Base-by-base conservation (phyloP, 2,888 invertebrate species). In the Hirudinaria manillensis region DNA sequence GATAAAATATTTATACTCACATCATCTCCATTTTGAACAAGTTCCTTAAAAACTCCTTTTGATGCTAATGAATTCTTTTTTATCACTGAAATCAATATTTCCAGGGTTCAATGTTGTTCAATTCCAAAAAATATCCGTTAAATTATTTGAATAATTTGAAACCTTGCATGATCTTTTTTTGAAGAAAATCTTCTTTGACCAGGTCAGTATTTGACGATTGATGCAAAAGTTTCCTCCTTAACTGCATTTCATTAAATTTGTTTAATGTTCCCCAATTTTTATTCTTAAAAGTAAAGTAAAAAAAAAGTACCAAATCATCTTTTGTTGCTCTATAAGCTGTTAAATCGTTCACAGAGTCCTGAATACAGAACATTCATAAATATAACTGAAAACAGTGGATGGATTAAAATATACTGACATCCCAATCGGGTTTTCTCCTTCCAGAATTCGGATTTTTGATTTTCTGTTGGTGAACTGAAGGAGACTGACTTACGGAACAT, bases 301-400 rank as follows among this genome's bases (percentile, higher is more conserved):
- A 24, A 61, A 29, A 2, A 61, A 61, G 10, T 45, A 61, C 61
- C 61, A 61, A 61, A 61, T 61, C 61, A 27, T 61, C 61, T 61
- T 61, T 29, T 61, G 61, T 13, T 6, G 61, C 61, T 61, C 29
- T 61, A 16, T 16, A 61, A 29, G 29, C 61, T 29, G 61, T 27
- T 29, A 61, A 61, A 61, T 61, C 61, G 29, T 61, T 24, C n/a
- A 61, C 29, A 7, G 61, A 61, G 29, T 61, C 29, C 61, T 61
- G 29, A 24, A 29, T 29, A 29, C 24, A 61, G 7, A 61, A 61
- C 24, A 24, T 13, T 61, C 24, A 7, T 61, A 4, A 61, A 27
- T 27, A n/a, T 61, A 56, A 56, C 61, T 1, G n/a, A 61, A 27
- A 61, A 27, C 3, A 61, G 7, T 61, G 7, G 29, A 4, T 6